These are phyloP conservation scores for Pandemis cinnamomeana DNA, from an alignment of 2,888 invertebrate species.

Conservation along the genomic window DNA sequence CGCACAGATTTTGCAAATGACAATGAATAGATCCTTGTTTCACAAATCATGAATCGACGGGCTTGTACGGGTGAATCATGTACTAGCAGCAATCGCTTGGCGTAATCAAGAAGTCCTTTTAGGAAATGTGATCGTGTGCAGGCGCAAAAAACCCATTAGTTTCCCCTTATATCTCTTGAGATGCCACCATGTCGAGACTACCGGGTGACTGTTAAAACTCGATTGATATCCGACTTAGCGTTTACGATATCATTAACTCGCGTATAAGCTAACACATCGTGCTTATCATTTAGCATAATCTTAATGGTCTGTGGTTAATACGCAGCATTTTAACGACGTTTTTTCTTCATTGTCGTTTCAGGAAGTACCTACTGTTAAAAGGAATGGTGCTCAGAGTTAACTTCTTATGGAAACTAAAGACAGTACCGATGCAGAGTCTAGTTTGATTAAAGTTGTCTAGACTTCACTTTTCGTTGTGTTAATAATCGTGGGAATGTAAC, in stretches of 20 bases:
- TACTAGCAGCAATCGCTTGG: constrained; percentile 30
- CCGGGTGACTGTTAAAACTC: constrained; percentile 32
- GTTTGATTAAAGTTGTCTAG: too few species aligned
- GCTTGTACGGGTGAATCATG: constrained; percentile 19
- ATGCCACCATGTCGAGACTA: constrained; percentile 27
- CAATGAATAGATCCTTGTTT: constrained; percentile 20
- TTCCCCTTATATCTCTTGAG: constrained; percentile 40
- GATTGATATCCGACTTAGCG: constrained; percentile 9
- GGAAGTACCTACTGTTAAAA: too few species aligned
- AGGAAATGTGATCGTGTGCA: constrained; percentile 39
- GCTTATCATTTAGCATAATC: constrained; percentile 32
- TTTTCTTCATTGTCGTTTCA: too few species aligned
- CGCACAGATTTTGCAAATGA: not conserved
- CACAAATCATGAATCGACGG: constrained; percentile 16
- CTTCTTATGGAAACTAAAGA: too few species aligned
- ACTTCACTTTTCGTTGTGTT: too few species aligned
- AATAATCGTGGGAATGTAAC: too few species aligned
- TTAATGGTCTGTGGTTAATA: not conserved
- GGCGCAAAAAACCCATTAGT: constrained; percentile 44
- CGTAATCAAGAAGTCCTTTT: constrained; percentile 40
- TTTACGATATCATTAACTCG: not conserved
- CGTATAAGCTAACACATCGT: not conserved
- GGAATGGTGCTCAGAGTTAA: too few species aligned
- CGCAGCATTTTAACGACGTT: too few species aligned
- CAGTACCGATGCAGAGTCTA: too few species aligned